Conservation (phyloP, 2,797 vertebrate genomes). For the Kryptolebias ocellatus region DNA sequence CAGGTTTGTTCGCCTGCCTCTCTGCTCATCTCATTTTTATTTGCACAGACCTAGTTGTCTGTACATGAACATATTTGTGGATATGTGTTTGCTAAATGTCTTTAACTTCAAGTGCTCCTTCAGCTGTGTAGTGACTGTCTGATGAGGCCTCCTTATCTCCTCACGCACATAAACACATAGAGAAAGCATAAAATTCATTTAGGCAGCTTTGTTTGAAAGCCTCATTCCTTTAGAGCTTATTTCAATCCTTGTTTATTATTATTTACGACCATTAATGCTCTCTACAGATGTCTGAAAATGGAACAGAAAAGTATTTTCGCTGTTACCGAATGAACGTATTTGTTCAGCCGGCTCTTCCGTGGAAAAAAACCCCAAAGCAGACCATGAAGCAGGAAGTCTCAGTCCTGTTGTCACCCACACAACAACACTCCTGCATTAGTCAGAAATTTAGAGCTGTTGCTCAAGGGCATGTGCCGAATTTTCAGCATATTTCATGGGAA, state of each 20-base stretch:
- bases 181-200: conserved; percentile 53
- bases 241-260: conserved; percentile 50
- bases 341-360: conserved; percentile 8
- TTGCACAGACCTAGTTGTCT: conserved; percentile 33
- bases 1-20: conserved; percentile 41
- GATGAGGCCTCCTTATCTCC: conserved; percentile 42
- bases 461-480: conserved; percentile 50
- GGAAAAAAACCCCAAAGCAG: conserved; percentile 12
- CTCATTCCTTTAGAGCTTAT: conserved; percentile 43
- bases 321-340: conserved; percentile 25
- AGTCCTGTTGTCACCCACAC: conserved; percentile 15
- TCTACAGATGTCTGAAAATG: conserved; percentile 24
- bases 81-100: conserved; percentile 47
- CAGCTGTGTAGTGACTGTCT: conserved; percentile 57
- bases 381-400: conserved; percentile 14
- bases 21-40: conserved; percentile 66
- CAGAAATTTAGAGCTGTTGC: conserved; percentile 28
- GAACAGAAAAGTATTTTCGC: conserved; percentile 21
- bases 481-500: conserved; percentile 58
- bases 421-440: conserved; percentile 11
- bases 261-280: conserved; percentile 21
- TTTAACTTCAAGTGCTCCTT: conserved; percentile 63
- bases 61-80: conserved; percentile 29
- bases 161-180: background rate
- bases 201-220: conserved; percentile 54